Base-by-base conservation (phyloP, 2,797 vertebrate species). In the Mus minutoides region DNA sequence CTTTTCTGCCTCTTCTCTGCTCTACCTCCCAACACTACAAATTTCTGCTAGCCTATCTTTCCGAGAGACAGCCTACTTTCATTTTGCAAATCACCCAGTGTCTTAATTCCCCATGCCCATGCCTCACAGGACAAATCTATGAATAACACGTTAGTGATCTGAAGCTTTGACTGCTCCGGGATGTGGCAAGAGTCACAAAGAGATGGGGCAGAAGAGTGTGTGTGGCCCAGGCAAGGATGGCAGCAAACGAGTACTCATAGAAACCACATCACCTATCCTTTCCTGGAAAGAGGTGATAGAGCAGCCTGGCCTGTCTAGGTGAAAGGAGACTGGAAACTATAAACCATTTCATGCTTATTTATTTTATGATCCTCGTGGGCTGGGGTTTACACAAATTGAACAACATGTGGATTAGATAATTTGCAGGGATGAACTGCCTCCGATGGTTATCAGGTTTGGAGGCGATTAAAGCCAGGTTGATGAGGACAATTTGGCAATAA, bases 341-440 rank as follows among this genome's bases (percentile, higher is more conserved):
- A 99, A 99, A 99, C 99, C 98, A 93, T 99, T 99, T 99, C 99
- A 98, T 99, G 99, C 99, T 99, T 99, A 99, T 99, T 99, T 99
- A 99, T 99, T 99, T 99, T 99, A 99, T 99, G 99, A 99, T 99
- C 99, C 99, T 99, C 98, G 98, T 98, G 98, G 99, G 98, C 99
- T 98, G 95, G 98, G 99, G 99, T 99, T 99, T 99, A 99, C 99
- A 99, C 99, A 99, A 98, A 99, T 99, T 98, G 98, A 98, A 99
- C 99, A 99, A 99, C 99, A 99, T 99, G 99, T 99, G 99, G 99
- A 99, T 99, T 99, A 99, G 99, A 99, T 99, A 99, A 99, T 99
- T 99, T 99, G 99, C 99, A 98, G 98, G 99, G 99, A 99, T 99
- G 99, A 99, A 99, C 97, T 92, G 98, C 97, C 97, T 98, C 98